phyloP scores from a whole-genome alignment of 2,113 vertebrate species.

The Charina bottae region DNA sequence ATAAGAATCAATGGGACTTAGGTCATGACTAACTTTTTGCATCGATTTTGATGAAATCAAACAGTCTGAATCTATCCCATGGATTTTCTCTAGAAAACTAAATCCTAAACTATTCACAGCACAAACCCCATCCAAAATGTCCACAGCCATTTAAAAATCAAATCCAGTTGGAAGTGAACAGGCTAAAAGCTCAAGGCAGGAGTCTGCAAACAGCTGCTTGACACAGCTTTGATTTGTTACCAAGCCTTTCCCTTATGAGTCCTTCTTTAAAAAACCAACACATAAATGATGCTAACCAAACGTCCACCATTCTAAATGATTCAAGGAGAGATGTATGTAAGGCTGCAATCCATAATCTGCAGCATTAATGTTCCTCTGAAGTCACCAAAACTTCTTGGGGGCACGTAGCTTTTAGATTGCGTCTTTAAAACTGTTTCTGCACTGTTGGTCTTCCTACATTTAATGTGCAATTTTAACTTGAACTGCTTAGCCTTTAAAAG shows the following conservation, averaged over 20 bases:
- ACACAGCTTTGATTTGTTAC: background rate
- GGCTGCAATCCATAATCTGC: background rate
- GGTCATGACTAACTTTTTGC: background rate
- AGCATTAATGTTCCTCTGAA: background rate
- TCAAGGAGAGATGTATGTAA: background rate
- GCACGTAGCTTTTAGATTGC: background rate
- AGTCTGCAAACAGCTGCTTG: background rate
- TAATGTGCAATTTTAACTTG: background rate
- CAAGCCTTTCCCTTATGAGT: background rate
- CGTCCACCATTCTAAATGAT: background rate
- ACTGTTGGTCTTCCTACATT: background rate
- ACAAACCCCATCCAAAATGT: background rate
- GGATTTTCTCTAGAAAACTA: background rate
- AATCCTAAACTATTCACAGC: background rate
- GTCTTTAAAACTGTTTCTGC: background rate
- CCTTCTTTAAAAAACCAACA: background rate
- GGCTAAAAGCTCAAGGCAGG: background rate
- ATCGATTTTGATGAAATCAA: background rate
- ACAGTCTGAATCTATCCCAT: background rate
- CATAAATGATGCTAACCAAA: background rate
- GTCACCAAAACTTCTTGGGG: background rate
- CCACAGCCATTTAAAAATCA: background rate
- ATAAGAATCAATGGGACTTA: background rate
- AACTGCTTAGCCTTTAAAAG: background rate
- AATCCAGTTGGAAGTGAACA: background rate